These are phyloP conservation scores for Tauraco hartlaubi DNA, from an alignment of 2,797 vertebrate species.

Conservation along the genomic window DNA sequence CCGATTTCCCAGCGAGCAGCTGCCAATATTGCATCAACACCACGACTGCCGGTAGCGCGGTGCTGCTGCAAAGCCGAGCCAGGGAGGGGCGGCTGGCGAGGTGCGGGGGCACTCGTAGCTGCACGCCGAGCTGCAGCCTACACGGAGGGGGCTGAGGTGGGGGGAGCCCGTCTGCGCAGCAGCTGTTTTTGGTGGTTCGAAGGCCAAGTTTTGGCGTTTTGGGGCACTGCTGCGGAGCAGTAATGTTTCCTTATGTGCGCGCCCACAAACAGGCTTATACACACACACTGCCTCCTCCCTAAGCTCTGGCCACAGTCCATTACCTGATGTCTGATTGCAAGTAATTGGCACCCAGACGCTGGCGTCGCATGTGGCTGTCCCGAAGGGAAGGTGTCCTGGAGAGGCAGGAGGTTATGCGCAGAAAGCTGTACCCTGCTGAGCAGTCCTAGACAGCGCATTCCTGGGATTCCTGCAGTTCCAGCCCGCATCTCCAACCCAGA, in stretches of 20 bases:
- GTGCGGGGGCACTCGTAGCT: fast-evolving
- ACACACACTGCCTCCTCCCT: neutral
- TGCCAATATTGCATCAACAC: neutral
- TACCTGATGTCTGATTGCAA: neutral
- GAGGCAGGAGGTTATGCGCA: neutral
- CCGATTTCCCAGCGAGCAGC: neutral
- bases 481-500: neutral
- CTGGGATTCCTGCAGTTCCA: neutral
- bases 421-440: neutral
- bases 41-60: fast-evolving
- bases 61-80: neutral
- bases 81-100: fast-evolving
- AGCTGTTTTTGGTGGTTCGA: neutral
- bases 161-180: neutral
- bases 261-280: neutral
- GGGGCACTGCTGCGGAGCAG: neutral
- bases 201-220: neutral
- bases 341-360: neutral
- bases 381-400: neutral
- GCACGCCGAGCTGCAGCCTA: fast-evolving
- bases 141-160: neutral
- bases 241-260: neutral
- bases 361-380: neutral
- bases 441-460: neutral
- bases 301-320: neutral